Evolutionary conservation across 2,113 vertebrate genomes (phyloP).

Genomic region (Rynchops niger): DNA sequence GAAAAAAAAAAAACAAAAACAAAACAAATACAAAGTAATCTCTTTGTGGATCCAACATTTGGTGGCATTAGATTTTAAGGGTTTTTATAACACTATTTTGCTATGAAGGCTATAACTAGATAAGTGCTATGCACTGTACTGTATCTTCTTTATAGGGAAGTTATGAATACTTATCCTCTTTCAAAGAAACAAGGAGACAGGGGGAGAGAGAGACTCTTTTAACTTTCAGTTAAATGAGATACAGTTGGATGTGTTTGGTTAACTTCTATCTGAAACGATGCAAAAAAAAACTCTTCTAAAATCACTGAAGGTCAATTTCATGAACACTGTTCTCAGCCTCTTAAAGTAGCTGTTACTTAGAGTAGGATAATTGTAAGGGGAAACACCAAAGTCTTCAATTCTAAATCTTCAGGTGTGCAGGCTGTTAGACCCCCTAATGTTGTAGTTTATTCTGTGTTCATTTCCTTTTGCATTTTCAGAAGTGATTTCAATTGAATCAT

Average conservation of each 20-base stretch:
- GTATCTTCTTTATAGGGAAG: background rate
- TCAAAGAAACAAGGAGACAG: background rate
- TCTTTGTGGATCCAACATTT: background rate
- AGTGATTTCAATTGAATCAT: constrained; percentile 65
- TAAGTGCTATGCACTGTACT: background rate
- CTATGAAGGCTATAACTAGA: background rate
- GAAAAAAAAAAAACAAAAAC: background rate
- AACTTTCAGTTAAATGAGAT: background rate
- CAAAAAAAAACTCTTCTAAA: background rate
- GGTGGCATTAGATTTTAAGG: background rate
- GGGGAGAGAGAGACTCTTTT: background rate
- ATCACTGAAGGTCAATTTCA: background rate
- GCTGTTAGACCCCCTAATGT: background rate
- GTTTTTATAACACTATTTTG: background rate
- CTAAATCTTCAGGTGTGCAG: background rate
- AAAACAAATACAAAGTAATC: background rate
- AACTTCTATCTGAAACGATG: background rate
- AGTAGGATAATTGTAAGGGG: background rate
- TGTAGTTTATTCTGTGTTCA: constrained; percentile 45
- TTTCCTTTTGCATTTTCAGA: constrained; percentile 54
- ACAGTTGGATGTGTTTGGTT: background rate
- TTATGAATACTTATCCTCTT: background rate
- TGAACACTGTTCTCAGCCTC: background rate
- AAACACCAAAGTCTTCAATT: background rate
- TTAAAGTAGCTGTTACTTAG: background rate